Base-by-base conservation (phyloP, 2,797 vertebrate species). In the Phoxinus dragarum region DNA sequence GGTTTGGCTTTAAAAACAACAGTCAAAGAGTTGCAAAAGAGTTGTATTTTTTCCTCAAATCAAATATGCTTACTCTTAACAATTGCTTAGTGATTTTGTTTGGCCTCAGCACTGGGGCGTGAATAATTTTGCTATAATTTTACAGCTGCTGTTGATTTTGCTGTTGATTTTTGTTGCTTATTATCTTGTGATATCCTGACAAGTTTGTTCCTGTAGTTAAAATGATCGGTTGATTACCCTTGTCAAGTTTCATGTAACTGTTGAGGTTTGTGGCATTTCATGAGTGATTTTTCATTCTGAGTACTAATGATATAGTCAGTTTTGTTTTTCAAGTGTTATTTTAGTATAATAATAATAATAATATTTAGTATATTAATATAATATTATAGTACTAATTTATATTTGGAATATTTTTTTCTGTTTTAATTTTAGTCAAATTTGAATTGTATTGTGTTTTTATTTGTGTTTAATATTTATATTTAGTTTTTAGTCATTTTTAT, bases 121-220 rank as follows among this genome's bases (percentile, higher is more conserved):
- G 19, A 21, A 21, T 52, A 5, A 67, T 52, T 36, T n/a, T 47
- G 27, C 31, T 23, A 47, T 80, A 49, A 67, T 79, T 66, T 66
- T n/a, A 31, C 77, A 66, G 77, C 77, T 66, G 40, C 61, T 31
- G 59, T 49, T 44, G 42, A 66, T 64, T 80, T 66, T 67, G 42
- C 42, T 49, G 23, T 31, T 34, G 27, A 0, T 17, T 59, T 34
- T 47, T 67, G 40, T 67, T 23, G 16, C 23, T 40, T 80, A 6
- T 19, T 44, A 42, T 54, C 5, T 54, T 75, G 47, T 52, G 27
- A 52, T 52, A 5, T 76, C 49, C 23, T 34, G 11, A 38, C 2
- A 3, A 36, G 6, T 38, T 76, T 4, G 66, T 38, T 59, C 56
- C 56, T 59, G 21, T 23, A 64, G 71, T 49, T 38, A 38, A 38